phyloP scores from a whole-genome alignment of 2,888 invertebrate species.

The Corythucha ciliata region DNA sequence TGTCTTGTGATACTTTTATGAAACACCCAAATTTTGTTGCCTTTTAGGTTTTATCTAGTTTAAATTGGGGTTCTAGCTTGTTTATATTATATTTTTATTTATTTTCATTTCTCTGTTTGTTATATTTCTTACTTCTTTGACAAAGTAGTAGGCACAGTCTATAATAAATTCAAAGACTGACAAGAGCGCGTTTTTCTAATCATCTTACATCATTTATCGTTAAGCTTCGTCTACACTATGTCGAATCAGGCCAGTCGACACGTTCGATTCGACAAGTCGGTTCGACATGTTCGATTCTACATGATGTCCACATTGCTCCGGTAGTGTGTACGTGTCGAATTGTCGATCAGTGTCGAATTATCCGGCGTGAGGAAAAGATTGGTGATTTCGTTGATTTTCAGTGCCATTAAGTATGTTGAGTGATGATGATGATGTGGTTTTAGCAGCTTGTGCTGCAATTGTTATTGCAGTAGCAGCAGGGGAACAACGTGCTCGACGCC shows the following conservation, averaged over 20 bases:
- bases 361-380: conserved; percentile 10
- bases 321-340: conserved; percentile 11
- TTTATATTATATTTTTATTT: too few species aligned
- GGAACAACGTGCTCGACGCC: conserved; percentile 1
- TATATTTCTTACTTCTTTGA: too few species aligned
- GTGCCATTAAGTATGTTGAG: conserved; percentile 10
- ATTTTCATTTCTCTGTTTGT: too few species aligned
- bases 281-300: conserved; percentile 8
- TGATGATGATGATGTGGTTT: conserved; percentile 9
- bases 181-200: too few species aligned
- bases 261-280: not conserved
- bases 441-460: conserved; percentile 9
- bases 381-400: conserved; percentile 8
- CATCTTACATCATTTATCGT: too few species aligned
- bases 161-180: too few species aligned
- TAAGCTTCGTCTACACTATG: conserved; percentile 44
- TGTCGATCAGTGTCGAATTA: too few species aligned
- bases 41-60: too few species aligned
- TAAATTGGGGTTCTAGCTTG: too few species aligned
- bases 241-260: not conserved
- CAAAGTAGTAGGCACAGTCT: too few species aligned
- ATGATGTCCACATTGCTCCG: conserved; percentile 5
- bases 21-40: too few species aligned
- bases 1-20: too few species aligned
- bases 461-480: conserved; percentile 5